phyloP scores from a whole-genome alignment of 2,113 vertebrate genomes.

The Tachuris rubrigastra region DNA sequence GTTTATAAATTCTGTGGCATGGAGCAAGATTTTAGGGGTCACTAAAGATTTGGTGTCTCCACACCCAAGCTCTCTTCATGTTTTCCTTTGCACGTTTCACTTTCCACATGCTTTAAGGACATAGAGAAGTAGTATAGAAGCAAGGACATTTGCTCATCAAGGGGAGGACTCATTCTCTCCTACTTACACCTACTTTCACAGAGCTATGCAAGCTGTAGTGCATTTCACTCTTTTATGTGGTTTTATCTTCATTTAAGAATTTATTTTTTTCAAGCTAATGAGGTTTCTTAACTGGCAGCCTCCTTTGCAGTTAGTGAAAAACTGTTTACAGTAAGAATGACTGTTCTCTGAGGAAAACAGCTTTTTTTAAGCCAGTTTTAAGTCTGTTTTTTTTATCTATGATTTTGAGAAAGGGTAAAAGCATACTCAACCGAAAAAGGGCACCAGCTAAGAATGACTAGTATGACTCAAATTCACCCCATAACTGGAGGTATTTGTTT shows the following conservation, averaged over 20 bases:
- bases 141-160: background rate
- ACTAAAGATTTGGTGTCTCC: background rate
- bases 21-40: background rate
- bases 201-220: background rate
- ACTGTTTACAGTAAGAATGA: background rate
- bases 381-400: background rate
- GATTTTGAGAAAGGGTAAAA: background rate
- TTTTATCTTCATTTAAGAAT: background rate
- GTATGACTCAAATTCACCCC: background rate
- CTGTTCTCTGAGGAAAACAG: background rate
- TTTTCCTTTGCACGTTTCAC: constrained; percentile 1
- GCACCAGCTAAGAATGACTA: background rate
- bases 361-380: background rate
- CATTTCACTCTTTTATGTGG: background rate
- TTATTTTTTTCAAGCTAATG: background rate
- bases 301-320: background rate
- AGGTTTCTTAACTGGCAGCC: background rate
- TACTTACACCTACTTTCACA: background rate
- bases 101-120: background rate
- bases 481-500: constrained; percentile 35
- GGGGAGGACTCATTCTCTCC: background rate
- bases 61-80: background rate
- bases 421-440: background rate
- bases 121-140: background rate
- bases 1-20: background rate